phyloP scores from a whole-genome alignment of 1,140 invertebrate genomes.

The Danaus melanippus region DNA sequence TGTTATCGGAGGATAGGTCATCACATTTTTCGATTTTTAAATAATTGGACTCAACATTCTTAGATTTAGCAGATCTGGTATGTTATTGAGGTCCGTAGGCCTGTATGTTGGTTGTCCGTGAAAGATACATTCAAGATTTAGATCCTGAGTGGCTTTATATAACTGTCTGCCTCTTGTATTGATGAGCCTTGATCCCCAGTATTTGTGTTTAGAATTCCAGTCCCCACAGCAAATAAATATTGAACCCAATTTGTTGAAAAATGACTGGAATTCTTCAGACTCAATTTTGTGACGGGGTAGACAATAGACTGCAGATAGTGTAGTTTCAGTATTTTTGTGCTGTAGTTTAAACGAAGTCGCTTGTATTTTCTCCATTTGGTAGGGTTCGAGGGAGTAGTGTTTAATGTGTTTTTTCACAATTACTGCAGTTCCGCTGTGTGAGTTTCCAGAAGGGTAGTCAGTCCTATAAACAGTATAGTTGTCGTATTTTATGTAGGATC shows the following conservation, averaged over 20 bases:
- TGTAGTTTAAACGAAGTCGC: conserved; percentile 13
- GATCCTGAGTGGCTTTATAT: conserved; percentile 24
- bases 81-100: conserved; percentile 42
- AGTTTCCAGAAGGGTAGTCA: too few species aligned
- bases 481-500: conserved; percentile 10
- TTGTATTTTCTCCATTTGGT: too few species aligned
- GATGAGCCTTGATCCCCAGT: too few species aligned
- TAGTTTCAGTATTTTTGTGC: background rate
- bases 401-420: too few species aligned
- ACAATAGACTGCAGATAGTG: conserved; percentile 16
- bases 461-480: too few species aligned
- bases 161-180: conserved; percentile 31
- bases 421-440: too few species aligned
- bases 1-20: conserved; percentile 16
- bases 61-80: too few species aligned
- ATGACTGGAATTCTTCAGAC: too few species aligned
- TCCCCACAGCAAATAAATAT: conserved; percentile 34
- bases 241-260: conserved; percentile 14
- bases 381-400: too few species aligned
- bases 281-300: conserved; percentile 19
- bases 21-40: too few species aligned
- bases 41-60: too few species aligned
- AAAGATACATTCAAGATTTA: too few species aligned
- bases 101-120: conserved; percentile 54
- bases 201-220: conserved; percentile 55